These are phyloP conservation scores for Danio kyathit DNA, from an alignment of 2,797 vertebrate genomes.

Conservation along the genomic window DNA sequence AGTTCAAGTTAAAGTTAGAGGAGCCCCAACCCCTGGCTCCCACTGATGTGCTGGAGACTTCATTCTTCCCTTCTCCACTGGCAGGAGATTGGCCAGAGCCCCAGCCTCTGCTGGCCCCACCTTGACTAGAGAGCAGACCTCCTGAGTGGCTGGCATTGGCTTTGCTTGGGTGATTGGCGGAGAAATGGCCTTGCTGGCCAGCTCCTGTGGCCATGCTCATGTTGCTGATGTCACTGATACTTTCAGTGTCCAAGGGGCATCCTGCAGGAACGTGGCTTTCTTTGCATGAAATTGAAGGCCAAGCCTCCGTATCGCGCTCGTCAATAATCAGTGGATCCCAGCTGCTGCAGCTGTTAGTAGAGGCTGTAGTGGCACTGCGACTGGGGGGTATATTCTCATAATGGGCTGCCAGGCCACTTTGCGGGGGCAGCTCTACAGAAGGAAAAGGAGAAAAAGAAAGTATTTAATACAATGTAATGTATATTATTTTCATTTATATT, in stretches of 20 bases:
- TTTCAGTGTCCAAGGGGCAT: conserved; percentile 91
- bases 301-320: conserved; percentile 90
- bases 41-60: conserved; percentile 84
- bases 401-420: conserved; percentile 90
- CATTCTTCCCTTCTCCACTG: conserved; percentile 84
- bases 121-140: conserved; percentile 86
- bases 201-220: conserved; percentile 95
- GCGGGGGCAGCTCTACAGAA: conserved; percentile 84
- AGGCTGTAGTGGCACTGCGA: conserved; percentile 85
- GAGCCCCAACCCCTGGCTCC: conserved; percentile 90
- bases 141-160: conserved; percentile 84
- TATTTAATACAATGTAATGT: background rate
- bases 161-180: conserved; percentile 88
- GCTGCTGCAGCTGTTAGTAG: conserved; percentile 82
- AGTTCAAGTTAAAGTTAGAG: conserved; percentile 97
- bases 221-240: conserved; percentile 85
- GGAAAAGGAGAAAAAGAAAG: conserved; percentile 50
- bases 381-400: conserved; percentile 94
- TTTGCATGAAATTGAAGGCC: conserved; percentile 90
- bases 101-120: conserved; percentile 89
- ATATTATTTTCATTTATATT: background rate
- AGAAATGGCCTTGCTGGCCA: conserved; percentile 85
- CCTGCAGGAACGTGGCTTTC: conserved; percentile 89
- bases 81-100: conserved; percentile 79
- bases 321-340: conserved; percentile 95